Base-by-base conservation (phyloP, 1,140 invertebrate species). In the Atopsyche davidsoni region DNA sequence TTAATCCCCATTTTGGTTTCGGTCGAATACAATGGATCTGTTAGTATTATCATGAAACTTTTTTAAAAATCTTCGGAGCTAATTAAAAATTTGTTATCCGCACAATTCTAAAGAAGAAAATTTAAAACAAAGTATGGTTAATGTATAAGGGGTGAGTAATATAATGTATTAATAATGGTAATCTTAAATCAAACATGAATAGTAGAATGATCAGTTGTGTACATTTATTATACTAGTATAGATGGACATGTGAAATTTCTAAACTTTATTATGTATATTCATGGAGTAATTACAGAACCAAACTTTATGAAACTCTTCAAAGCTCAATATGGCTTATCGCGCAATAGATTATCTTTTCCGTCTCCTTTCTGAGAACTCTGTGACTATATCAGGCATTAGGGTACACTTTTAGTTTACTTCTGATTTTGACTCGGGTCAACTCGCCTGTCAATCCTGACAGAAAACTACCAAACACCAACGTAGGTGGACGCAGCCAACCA, bases 151-250 rank as follows among this genome's bases (percentile, higher is more conserved):
- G 39, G 50, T 49, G 54, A 57, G 40, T 57, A 57, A 50, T 25
- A 46, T 50, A 50, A 46, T 57, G 46, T 57, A 57, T 36, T 46
- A 53, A 47, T 48, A 53, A 50, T 56, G 44, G 47, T 56, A 48
- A 48, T 56, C 43, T 55, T 55, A 51, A 53, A 53, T 53, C 41
- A 46, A 41, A 57, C 41, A 56, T 39, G 34, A 57, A 51, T 53
- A 53, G 55, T 58, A 58, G 55, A 57, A 53, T 51, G 51, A 54
- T 58, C 47, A 58, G 47, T 51, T 51, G 51, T 54, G 55, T 58
- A 51, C 51, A 58, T 53, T 58, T 57, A 57, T 58, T 50, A 53
- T 36, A 48, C 36, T 58, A 58, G 55, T 43, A 53, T 53, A 53
- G 55, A 42, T 47, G 42, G 40, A 53, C 47, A 49, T 52, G 55